phyloP scores from a whole-genome alignment of 2,113 vertebrate genomes.

The Riparia riparia region DNA sequence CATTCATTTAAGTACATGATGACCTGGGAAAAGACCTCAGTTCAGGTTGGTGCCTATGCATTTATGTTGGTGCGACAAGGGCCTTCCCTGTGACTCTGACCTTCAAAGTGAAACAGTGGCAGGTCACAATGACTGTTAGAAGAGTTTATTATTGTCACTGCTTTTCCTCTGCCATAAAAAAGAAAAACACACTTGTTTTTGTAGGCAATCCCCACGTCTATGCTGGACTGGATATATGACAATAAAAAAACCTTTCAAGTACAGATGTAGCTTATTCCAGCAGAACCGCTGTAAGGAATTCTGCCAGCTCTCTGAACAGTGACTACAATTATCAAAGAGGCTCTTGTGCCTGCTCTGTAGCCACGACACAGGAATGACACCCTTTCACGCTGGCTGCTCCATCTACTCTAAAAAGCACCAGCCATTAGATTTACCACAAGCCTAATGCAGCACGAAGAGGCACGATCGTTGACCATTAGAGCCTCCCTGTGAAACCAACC shows the following conservation, averaged over 20 bases:
- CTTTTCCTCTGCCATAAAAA: background rate
- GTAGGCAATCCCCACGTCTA: background rate
- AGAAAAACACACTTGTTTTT: background rate
- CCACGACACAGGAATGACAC: background rate
- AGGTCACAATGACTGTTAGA: background rate
- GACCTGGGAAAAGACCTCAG: background rate
- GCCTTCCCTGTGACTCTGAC: background rate
- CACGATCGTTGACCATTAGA: background rate
- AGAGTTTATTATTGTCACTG: background rate
- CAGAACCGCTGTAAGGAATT: background rate
- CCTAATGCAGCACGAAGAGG: background rate
- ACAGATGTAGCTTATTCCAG: background rate
- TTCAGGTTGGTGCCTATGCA: background rate
- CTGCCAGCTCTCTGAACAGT: background rate
- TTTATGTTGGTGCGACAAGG: background rate
- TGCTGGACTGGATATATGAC: accelerated
- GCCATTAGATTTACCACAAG: background rate
- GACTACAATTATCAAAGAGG: background rate
- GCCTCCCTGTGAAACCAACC: background rate
- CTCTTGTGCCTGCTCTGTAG: background rate
- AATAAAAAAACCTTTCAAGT: background rate
- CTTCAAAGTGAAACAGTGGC: background rate
- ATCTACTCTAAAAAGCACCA: background rate
- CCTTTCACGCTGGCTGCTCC: background rate
- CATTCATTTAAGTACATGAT: background rate